A percentile compares a stretch with the other conserved stretches of the same genome.
Evolutionary conservation across 2,797 vertebrate genomes (phyloP).

Genomic region (Pelobates cultripes): DNA sequence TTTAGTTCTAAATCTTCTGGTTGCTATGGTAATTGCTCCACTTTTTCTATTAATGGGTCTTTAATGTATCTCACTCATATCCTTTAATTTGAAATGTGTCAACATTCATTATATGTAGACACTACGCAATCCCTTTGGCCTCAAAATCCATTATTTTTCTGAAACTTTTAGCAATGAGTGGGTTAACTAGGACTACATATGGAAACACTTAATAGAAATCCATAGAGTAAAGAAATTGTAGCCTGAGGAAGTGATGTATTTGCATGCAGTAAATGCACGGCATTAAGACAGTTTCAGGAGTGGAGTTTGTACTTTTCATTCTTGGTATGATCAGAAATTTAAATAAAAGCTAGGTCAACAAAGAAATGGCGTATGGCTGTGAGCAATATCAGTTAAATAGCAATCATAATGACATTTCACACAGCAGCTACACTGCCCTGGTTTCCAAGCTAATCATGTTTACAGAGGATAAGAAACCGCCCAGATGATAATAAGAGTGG

Average conservation of each 20-base stretch:
- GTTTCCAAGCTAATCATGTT: neutral
- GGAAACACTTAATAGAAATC: conserved; percentile 1
- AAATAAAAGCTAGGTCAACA: neutral
- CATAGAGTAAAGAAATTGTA: neutral
- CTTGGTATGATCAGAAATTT: neutral
- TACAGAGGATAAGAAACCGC: neutral
- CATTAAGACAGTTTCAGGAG: neutral
- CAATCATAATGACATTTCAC: neutral
- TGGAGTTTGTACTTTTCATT: neutral
- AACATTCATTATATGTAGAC: too few relatives aligned
- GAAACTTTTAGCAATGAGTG: neutral
- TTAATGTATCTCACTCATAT: too few relatives aligned
- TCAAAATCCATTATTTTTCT: neutral
- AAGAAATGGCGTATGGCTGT: neutral
- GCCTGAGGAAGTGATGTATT: neutral
- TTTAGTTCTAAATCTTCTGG: too few relatives aligned
- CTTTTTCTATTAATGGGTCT: too few relatives aligned
- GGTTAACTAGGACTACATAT: neutral
- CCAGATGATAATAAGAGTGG: neutral
- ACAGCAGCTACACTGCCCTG: neutral
- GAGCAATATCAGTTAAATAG: neutral
- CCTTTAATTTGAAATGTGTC: too few relatives aligned
- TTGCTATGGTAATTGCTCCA: too few relatives aligned
- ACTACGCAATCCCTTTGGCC: too few relatives aligned
- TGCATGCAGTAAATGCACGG: neutral